Conservation (phyloP, 2,113 vertebrate genomes). For the Spea bombifrons region DNA sequence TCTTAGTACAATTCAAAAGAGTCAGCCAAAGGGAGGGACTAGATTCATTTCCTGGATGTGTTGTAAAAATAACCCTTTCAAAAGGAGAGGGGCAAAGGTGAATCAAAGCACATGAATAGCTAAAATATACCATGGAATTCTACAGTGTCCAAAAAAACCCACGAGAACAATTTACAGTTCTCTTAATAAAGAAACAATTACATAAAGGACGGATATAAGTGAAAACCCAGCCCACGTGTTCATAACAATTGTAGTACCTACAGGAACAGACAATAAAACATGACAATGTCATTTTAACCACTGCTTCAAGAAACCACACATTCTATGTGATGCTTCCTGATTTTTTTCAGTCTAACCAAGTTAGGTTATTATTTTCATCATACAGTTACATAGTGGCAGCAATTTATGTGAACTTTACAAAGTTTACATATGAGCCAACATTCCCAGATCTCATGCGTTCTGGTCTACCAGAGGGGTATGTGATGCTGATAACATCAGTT, state of each 20-base stretch:
- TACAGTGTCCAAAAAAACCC: conserved; percentile 8
- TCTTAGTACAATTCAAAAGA: conserved; percentile 38
- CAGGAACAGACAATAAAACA: not conserved
- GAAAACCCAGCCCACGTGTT: not conserved
- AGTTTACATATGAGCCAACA: no score
- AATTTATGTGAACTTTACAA: no score
- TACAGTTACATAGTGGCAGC: no score
- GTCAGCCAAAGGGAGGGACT: conserved; percentile 40
- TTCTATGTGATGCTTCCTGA: no score
- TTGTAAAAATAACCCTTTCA: conserved; percentile 44
- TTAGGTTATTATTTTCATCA: no score
- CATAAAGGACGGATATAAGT: conserved; percentile 2
- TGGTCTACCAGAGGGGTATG: no score
- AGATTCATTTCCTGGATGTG: conserved; percentile 45
- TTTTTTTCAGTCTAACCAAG: no score
- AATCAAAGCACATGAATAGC: conserved; percentile 34
- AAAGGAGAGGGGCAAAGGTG: conserved; percentile 42
- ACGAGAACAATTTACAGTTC: conserved; percentile 14
- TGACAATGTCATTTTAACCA: no score
- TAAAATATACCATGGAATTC: conserved; percentile 26
- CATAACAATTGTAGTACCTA: not conserved
- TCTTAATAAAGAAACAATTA: conserved; percentile 23
- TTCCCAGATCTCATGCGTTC: no score
- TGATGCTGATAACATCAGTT: no score
- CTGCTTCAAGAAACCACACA: no score